Conservation (phyloP, 1,140 invertebrate species). For the Aricia agestis region DNA sequence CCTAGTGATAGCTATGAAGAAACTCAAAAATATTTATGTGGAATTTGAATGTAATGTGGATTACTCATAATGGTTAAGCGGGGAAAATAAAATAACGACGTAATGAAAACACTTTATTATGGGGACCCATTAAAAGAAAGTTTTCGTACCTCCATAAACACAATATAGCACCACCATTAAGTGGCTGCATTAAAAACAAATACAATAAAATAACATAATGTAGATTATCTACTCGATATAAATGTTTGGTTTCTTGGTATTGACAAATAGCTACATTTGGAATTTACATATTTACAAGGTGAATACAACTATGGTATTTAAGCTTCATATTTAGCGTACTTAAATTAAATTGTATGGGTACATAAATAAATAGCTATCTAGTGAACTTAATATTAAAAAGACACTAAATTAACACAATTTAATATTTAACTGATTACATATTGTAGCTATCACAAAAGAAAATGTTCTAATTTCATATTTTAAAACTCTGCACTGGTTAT, state of each 20-base stretch:
- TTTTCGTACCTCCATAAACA: constrained; percentile 56
- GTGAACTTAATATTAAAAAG: constrained; percentile 22
- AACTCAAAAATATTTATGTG: constrained; percentile 38
- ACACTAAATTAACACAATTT: constrained; percentile 5
- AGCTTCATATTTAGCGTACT: constrained; percentile 52
- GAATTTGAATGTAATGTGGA: constrained; percentile 1
- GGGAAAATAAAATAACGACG: constrained; percentile 29
- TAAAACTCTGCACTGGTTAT: neutral
- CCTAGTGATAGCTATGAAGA: constrained; percentile 45
- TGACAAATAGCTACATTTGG: constrained; percentile 55
- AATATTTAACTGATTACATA: neutral
- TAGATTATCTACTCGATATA: constrained; percentile 64
- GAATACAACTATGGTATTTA: constrained; percentile 62
- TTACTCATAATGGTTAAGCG: constrained; percentile 16
- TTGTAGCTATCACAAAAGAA: constrained; percentile 1
- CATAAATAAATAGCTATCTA: constrained; percentile 59
- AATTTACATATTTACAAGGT: constrained; percentile 73
- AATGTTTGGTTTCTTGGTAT: constrained; percentile 74
- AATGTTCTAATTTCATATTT: neutral
- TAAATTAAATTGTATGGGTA: constrained; percentile 42
- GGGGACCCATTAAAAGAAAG: constrained; percentile 58
- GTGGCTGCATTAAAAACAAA: constrained; percentile 59
- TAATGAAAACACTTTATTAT: constrained; percentile 68
- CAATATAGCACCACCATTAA: constrained; percentile 45
- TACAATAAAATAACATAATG: constrained; percentile 66